Conservation (phyloP, 2,113 vertebrate species). For the Oryzias javanicus region DNA sequence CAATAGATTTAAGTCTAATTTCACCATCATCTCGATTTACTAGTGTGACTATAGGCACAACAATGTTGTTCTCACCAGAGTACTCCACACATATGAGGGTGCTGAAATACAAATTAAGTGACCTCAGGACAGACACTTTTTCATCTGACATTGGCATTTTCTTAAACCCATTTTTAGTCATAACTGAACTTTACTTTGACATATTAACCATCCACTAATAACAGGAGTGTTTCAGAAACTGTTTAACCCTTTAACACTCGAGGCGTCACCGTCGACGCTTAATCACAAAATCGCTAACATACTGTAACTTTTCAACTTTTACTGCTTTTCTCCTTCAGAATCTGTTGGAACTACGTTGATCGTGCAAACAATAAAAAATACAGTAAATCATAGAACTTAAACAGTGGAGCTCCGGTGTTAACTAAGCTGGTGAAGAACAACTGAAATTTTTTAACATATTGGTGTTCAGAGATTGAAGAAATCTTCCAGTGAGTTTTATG, state of each 20-base stretch:
- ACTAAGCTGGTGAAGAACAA: too few species aligned
- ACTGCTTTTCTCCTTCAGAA: too few species aligned
- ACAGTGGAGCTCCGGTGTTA: too few species aligned
- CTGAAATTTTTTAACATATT: too few species aligned
- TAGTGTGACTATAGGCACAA: not conserved
- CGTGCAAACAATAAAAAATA: too few species aligned
- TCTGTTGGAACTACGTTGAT: too few species aligned
- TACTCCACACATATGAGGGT: not conserved
- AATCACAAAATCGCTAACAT: too few species aligned
- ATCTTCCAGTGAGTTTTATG: too few species aligned
- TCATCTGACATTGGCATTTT: not conserved
- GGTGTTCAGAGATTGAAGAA: too few species aligned
- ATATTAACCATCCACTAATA: not conserved
- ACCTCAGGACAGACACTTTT: not conserved
- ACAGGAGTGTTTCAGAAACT: not conserved
- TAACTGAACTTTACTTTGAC: not conserved
- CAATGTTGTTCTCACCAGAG: not conserved
- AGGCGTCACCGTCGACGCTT: too few species aligned
- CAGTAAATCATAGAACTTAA: too few species aligned
- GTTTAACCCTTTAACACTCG: not conserved
- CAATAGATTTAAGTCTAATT: not conserved
- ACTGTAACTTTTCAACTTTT: too few species aligned
- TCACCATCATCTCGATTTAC: not conserved
- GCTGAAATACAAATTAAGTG: not conserved
- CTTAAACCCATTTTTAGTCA: not conserved